Evolutionary conservation across 2,113 vertebrate genomes (phyloP), one percentile per base, ranked within the genome.

Genomic region (Atrichornis clamosus): DNA sequence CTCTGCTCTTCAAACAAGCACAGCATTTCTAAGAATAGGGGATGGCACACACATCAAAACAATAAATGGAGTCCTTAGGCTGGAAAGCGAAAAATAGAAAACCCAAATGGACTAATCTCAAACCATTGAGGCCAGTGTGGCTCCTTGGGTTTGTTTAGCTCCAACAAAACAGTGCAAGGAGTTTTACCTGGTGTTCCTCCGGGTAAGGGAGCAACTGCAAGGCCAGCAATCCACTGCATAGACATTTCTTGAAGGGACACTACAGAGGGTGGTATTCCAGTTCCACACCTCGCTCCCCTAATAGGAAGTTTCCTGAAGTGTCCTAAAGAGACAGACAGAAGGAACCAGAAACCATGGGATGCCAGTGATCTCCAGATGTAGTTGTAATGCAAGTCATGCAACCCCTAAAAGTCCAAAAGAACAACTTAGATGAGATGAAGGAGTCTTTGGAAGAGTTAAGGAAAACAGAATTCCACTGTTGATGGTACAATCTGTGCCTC

Each of bases 21-120:
- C 33, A 58, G 64, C 44, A 41, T 55, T 92, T 84, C 13, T 68
- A 92, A 74, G n/a, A 62, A 56, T 5, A 80, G 30, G 50, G 33
- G 11, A 44, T 22, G 22, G 42, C 37, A 85, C 35, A 13, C 20
- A 47, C 13, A 86, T 64, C 76, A 78, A 59, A 86, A 55, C 39
- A 70, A 59, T 14, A 46, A 70, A 59, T 37, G n/a, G 58, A 6
- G 7, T 68, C 42, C 59, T 53, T 58, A 73, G 55, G 46, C 32
- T 56, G 13, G 23, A 89, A 93, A 93, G 73, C 44, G 39, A 93
- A 86, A 93, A 93, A 47, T 0, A 64, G 39, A 63, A 74, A 78
- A 77, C 22, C 30, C 42, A 82, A 65, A 58, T 1, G 3, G 44
- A 28, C 24, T 60, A 13, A 68, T 76, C 16, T 64, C 67, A 69